Evolutionary conservation across 1,140 invertebrate genomes (phyloP).

Genomic region (Zaprionus tsacasi): DNA sequence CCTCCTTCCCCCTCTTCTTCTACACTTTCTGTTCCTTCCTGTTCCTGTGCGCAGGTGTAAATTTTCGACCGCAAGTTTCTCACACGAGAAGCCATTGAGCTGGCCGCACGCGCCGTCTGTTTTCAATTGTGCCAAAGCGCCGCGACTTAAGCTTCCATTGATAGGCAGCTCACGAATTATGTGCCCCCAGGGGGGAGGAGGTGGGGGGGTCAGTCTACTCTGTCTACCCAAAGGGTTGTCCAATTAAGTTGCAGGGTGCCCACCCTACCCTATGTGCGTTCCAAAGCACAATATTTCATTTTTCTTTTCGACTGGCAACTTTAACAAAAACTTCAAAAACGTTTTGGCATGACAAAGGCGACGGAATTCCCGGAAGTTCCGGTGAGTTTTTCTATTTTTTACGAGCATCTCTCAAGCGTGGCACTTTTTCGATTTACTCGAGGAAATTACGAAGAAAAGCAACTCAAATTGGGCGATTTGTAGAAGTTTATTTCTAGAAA

Average conservation of each 20-base stretch:
- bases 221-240: background rate
- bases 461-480: background rate
- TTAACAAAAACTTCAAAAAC: constrained; percentile 36
- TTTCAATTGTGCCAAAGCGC: constrained; percentile 49
- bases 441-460: background rate
- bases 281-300: constrained; percentile 32
- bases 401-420: background rate
- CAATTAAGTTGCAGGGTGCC: constrained; percentile 2
- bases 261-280: background rate
- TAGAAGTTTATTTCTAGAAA: too few relatives aligned
- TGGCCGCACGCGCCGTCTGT: constrained; percentile 66
- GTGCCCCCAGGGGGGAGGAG: background rate
- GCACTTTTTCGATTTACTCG: background rate
- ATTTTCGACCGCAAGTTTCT: constrained; percentile 41
- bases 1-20: background rate
- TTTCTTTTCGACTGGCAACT: constrained; percentile 3
- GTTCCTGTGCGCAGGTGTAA: constrained; percentile 34
- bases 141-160: constrained; percentile 55
- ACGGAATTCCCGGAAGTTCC: background rate
- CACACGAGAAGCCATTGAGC: constrained; percentile 48
- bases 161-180: constrained; percentile 63
- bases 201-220: too few relatives aligned
- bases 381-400: background rate
- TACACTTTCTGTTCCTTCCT: background rate
- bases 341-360: constrained; percentile 13